These are phyloP conservation scores for Periparus ater DNA, from an alignment of 2,797 vertebrate genomes.

Conservation along the genomic window DNA sequence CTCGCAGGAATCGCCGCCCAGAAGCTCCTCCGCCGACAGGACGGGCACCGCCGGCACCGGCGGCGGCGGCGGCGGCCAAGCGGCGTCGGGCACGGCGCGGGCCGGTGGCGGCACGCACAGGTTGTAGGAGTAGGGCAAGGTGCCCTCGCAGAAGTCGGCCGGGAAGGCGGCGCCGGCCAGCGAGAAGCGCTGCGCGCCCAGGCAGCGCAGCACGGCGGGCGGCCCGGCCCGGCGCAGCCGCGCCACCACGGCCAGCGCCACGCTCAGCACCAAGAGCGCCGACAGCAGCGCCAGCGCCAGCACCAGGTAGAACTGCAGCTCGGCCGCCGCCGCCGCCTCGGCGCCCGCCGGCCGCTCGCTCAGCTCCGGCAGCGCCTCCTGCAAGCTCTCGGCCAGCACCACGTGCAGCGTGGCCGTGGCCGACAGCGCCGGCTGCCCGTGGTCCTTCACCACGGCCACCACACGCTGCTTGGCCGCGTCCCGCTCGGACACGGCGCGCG, in stretches of 20 bases:
- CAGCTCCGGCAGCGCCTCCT: conserved; percentile 61
- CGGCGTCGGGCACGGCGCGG: too few species aligned
- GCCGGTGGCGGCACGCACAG: too few species aligned
- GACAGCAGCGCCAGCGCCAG: neutral
- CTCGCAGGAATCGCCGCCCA: too few species aligned
- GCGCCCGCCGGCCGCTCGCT: too few species aligned
- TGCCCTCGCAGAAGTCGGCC: neutral
- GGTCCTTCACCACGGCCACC: conserved; percentile 69
- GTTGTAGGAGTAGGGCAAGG: neutral
- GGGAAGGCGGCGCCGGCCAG: too few species aligned
- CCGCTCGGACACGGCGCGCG: conserved; percentile 63
- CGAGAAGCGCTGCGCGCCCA: too few species aligned
- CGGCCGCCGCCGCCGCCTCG: too few species aligned
- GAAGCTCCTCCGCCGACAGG: neutral
- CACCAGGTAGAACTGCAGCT: neutral
- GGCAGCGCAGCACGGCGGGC: neutral
- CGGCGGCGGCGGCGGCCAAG: too few species aligned
- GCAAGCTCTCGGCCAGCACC: conserved; percentile 66
- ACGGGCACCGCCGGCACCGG: too few species aligned
- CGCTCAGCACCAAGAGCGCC: neutral
- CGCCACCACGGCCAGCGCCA: neutral
- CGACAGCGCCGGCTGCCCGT: conserved; percentile 56
- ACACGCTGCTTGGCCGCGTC: conserved; percentile 79
- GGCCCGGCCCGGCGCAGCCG: neutral
- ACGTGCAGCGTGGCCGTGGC: conserved; percentile 55